These are phyloP conservation scores for Acronicta leporina DNA, from an alignment of 2,888 invertebrate genomes.

Conservation along the genomic window DNA sequence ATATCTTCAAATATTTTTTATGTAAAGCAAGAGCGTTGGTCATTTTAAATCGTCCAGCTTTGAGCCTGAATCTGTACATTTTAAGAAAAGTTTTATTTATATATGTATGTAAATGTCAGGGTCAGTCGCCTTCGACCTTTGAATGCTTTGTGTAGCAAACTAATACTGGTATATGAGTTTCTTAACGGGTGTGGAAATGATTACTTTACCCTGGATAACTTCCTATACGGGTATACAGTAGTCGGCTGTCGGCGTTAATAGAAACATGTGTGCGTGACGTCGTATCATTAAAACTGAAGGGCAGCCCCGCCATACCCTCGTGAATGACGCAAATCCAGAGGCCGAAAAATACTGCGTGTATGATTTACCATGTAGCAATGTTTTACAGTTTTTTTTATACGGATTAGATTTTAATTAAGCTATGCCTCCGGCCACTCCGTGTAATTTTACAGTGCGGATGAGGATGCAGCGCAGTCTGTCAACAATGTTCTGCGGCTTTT, in stretches of 20 bases:
- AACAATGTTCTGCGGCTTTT: no score
- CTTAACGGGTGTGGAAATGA: constrained; percentile 35
- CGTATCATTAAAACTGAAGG: constrained; percentile 68
- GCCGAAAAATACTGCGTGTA: constrained; percentile 41
- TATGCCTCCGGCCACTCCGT: background rate
- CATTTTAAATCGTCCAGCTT: constrained; percentile 16
- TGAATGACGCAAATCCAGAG: constrained; percentile 66
- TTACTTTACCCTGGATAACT: constrained; percentile 49
- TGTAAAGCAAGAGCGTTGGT: background rate
- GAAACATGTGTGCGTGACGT: constrained; percentile 63
- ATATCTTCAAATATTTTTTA: no score
- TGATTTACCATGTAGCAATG: constrained; percentile 28
- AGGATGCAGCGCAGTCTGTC: background rate
- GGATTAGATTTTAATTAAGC: constrained; percentile 12
- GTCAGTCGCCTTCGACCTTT: constrained; percentile 31
- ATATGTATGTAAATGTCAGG: constrained; percentile 31
- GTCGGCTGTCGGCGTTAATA: constrained; percentile 27
- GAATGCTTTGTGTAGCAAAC: constrained; percentile 38
- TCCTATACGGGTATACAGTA: constrained; percentile 22
- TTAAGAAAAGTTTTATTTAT: constrained; percentile 38
- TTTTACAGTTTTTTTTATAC: constrained; percentile 33
- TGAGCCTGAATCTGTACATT: constrained; percentile 22
- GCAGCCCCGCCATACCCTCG: constrained; percentile 61
- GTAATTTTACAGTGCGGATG: background rate
- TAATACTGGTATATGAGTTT: constrained; percentile 47